Percentiles rank a stretch among this genome's conserved stretches.
Evolutionary conservation across 2,113 vertebrate genomes (phyloP).

Genomic region (Diphyllodes magnificus): DNA sequence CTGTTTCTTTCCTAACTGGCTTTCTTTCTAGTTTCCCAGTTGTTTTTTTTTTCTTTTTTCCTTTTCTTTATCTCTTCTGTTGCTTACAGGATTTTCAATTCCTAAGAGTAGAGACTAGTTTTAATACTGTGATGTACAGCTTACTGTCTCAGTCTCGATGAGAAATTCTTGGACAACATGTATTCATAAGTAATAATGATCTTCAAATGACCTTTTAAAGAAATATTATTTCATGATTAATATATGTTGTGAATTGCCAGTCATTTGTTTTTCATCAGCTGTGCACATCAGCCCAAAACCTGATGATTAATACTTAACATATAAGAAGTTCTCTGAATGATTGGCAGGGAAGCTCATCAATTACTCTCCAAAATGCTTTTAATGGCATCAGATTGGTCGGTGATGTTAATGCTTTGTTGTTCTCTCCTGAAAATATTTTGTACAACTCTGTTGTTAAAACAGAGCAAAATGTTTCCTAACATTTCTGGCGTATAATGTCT

Average conservation of each 20-base stretch:
- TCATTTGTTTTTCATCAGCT: background rate
- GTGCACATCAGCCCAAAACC: background rate
- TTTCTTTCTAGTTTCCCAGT: background rate
- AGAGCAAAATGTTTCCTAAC: background rate
- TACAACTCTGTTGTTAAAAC: background rate
- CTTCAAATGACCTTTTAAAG: background rate
- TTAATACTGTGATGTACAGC: background rate
- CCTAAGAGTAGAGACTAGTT: background rate
- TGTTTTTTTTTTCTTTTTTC: background rate
- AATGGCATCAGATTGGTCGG: background rate
- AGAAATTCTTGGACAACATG: background rate
- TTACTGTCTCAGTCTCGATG: background rate
- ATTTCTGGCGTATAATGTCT: background rate
- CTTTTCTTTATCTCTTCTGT: background rate
- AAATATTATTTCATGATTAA: background rate
- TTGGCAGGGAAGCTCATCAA: background rate
- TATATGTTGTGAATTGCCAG: background rate
- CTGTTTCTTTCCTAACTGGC: background rate
- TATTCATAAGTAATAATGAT: background rate
- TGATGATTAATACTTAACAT: background rate
- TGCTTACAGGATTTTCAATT: background rate
- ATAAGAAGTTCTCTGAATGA: background rate
- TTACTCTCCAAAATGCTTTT: constrained; percentile 1
- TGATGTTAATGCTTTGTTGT: background rate
- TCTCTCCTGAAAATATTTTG: background rate